Base-by-base conservation (phyloP, 2,888 invertebrate genomes). In the Pseudoips prasinana region DNA sequence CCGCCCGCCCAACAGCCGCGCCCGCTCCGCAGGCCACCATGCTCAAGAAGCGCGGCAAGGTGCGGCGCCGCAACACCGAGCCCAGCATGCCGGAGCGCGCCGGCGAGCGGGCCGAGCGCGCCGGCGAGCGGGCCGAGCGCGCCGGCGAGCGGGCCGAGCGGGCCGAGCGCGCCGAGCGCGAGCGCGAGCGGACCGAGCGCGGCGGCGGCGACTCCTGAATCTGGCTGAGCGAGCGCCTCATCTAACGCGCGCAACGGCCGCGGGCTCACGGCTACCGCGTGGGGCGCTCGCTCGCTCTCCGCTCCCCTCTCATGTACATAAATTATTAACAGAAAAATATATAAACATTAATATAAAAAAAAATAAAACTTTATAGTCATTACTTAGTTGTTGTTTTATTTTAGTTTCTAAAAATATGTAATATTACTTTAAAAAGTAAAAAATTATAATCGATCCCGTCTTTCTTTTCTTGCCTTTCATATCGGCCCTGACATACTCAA, bases 31-130 rank as follows among this genome's bases (percentile, higher is more conserved):
- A 98, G 98, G 98, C 99, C 85, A 98, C 98, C 90, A 99, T 99
- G 99, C 92, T 99, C 91, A 98, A 98, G 94, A 98, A 99, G 92
- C 95, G 95, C 90, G 93, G 93, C 75, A 98, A 98, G 92, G 97
- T 98, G 93, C 97, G 97, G 90, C 92, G 98, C 64, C 94, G 98
- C 79, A 96, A 98, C 90, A 96, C 96, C 64, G 96, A 96, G 90
- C 94, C 95, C 63, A 91, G 92, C 66, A 94, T 94, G 94, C 79
- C 87, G 57, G 72, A 81, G 59, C 83, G 84, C 36, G 68, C 78
- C 59, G n/a, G n/a, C n/a, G n/a, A n/a, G n/a, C n/a, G n/a, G n/a
- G n/a, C n/a, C n/a, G n/a, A n/a, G n/a, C n/a, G n/a, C n/a, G 78
- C 75, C 67, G n/a, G n/a, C n/a, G n/a, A n/a, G n/a, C n/a, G n/a